These are phyloP conservation scores for Psittacula echo DNA, from an alignment of 2,797 vertebrate genomes.

Conservation along the genomic window DNA sequence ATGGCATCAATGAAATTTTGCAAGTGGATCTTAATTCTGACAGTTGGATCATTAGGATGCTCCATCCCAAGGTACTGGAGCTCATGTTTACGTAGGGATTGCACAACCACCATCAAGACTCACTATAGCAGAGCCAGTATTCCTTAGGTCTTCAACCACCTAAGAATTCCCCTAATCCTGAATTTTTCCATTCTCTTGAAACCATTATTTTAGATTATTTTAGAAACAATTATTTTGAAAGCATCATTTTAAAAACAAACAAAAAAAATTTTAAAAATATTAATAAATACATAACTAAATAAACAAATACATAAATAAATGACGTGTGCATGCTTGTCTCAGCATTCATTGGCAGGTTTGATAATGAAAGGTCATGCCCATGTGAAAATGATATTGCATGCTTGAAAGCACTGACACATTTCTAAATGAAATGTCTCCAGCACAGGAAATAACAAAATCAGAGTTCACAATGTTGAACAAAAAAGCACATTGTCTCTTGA, in stretches of 20 bases:
- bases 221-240: too few relatives aligned
- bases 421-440: neutral
- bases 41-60: neutral
- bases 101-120: neutral
- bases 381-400: neutral
- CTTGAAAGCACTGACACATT: neutral
- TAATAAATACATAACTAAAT: neutral
- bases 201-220: neutral
- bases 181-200: neutral
- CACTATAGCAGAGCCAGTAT: neutral
- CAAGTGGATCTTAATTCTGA: neutral
- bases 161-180: neutral
- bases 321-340: accelerated
- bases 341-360: neutral
- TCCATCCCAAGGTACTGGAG: neutral
- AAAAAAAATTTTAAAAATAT: too few relatives aligned
- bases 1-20: neutral
- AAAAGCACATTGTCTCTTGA: neutral
- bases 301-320: neutral
- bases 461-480: neutral
- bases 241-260: neutral
- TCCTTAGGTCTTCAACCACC: neutral
- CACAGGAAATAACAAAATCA: neutral
- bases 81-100: neutral
- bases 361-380: neutral